These are phyloP conservation scores for Apotomis turbidana DNA, from an alignment of 2,888 invertebrate species.

Conservation along the genomic window DNA sequence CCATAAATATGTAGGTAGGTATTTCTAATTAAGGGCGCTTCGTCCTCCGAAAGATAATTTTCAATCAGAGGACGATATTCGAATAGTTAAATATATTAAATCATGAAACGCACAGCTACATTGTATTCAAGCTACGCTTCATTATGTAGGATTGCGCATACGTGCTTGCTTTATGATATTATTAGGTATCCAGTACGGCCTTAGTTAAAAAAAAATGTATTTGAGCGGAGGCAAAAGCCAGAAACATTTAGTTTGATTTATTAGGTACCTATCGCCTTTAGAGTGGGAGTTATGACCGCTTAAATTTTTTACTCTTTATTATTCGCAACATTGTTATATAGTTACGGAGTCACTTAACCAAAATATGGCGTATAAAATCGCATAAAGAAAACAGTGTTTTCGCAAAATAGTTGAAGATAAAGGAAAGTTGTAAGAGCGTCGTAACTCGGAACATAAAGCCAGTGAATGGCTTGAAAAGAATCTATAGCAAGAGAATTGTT, in stretches of 20 bases:
- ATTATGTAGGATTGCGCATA: conserved; percentile 52
- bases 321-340: conserved; percentile 76
- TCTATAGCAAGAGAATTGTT: conserved; percentile 79
- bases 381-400: conserved; percentile 82
- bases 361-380: conserved; percentile 80
- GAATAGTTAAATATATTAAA: background rate
- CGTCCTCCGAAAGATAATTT: no score
- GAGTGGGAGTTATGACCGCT: conserved; percentile 68
- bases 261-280: conserved; percentile 64
- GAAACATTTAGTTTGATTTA: conserved; percentile 72
- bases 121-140: conserved; percentile 13
- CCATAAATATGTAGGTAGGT: no score
- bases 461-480: conserved; percentile 76
- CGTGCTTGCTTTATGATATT: conserved; percentile 67
- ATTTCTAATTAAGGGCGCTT: no score
- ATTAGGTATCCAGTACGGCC: conserved; percentile 62
- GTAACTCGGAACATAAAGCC: conserved; percentile 79
- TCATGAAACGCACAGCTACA: background rate
- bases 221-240: conserved; percentile 62
- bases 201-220: conserved; percentile 61
- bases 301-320: conserved; percentile 73
- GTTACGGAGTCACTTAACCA: conserved; percentile 73
- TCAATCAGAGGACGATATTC: background rate
- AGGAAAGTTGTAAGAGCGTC: conserved; percentile 78
- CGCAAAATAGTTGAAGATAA: conserved; percentile 79